Evolutionary conservation across 2,888 invertebrate genomes (phyloP).

Genomic region (Luperina testacea): DNA sequence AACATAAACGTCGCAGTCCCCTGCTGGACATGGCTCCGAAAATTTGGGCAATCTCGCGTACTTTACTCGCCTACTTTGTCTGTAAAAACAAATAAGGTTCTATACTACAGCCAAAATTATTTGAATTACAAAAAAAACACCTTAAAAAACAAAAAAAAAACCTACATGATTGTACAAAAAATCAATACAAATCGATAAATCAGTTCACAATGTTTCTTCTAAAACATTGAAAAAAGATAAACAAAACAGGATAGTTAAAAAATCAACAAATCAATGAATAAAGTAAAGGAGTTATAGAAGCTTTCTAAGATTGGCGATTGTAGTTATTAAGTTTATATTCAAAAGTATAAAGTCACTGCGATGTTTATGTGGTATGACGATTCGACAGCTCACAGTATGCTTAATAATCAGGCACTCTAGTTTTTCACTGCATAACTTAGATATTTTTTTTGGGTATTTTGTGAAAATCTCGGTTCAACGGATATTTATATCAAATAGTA

Average conservation of each 20-base stretch:
- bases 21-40: not conserved
- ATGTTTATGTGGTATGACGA: slow-evolving; percentile 14
- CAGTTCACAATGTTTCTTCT: not conserved
- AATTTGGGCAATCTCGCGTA: not conserved
- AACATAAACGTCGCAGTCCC: slow-evolving; percentile 18
- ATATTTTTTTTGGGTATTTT: not conserved
- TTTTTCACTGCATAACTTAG: not conserved
- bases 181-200: not conserved
- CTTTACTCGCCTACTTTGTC: not conserved
- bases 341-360: not conserved
- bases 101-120: not conserved
- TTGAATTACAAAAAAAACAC: not conserved
- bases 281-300: not conserved
- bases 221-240: not conserved
- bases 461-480: not conserved
- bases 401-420: not conserved
- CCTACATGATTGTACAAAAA: not conserved
- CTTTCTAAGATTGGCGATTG: not conserved
- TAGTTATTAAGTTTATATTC: slow-evolving; percentile 4
- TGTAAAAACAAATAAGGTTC: not conserved
- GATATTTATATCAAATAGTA: not conserved
- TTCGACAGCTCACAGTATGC: not conserved
- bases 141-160: not conserved
- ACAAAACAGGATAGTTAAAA: not conserved
- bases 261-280: not conserved